Conservation (phyloP, 2,113 vertebrate genomes). For the Parus major region DNA sequence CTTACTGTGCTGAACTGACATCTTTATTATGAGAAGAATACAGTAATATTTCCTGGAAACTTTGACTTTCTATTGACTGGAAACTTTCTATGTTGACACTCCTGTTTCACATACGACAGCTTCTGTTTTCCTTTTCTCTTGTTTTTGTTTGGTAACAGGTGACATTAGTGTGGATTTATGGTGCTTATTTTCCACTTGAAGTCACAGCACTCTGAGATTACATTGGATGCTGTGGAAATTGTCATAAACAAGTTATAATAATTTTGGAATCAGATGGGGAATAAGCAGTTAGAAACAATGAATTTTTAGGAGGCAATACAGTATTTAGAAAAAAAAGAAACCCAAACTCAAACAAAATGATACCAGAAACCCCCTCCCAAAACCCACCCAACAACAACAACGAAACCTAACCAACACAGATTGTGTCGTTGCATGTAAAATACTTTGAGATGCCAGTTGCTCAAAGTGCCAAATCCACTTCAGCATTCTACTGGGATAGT, state of each 20-base stretch:
- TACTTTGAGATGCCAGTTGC: neutral
- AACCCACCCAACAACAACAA: neutral
- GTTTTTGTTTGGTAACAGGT: neutral
- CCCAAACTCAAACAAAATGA: neutral
- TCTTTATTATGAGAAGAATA: neutral
- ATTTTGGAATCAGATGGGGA: neutral
- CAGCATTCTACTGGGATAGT: neutral
- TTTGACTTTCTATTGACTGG: too few relatives aligned
- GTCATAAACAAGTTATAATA: conserved; percentile 15
- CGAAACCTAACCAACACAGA: neutral
- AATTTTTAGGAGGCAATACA: neutral
- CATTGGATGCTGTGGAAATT: neutral
- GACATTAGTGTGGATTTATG: neutral
- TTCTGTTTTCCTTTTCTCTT: neutral
- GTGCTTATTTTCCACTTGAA: conserved; percentile 26
- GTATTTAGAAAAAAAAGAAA: neutral
- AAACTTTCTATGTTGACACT: neutral
- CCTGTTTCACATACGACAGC: neutral
- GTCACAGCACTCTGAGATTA: neutral
- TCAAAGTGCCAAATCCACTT: neutral
- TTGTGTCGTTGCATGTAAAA: neutral
- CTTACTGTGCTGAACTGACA: conserved; percentile 9
- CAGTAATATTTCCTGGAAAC: neutral
- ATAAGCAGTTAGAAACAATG: neutral
- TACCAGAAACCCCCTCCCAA: neutral